Percentiles rank a stretch among this genome's conserved stretches.
These are phyloP conservation scores for Tenthredo livida DNA, from an alignment of 2,888 invertebrate species.

Conservation along the genomic window DNA sequence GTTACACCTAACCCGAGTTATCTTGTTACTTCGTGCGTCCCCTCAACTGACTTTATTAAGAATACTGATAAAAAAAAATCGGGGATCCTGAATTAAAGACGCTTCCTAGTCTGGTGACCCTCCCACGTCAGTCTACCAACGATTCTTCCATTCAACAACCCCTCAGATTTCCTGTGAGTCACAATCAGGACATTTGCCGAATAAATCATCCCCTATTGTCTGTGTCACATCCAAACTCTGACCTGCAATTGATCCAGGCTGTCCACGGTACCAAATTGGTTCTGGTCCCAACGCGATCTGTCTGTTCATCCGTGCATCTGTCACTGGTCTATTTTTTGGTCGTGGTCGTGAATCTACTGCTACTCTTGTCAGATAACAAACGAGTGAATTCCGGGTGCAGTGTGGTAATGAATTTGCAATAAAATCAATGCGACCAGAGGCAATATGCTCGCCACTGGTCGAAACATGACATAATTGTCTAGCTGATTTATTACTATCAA, in stretches of 20 bases:
- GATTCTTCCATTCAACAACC: background rate
- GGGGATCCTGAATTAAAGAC: background rate
- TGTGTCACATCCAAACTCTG: conserved; percentile 23
- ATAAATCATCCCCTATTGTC: conserved; percentile 46
- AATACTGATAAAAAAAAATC: background rate
- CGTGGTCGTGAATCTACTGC: background rate
- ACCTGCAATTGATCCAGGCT: conserved; percentile 43
- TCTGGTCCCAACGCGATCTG: conserved; percentile 14
- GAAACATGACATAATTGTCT: background rate
- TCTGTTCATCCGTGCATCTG: conserved; percentile 12
- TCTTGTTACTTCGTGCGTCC: background rate
- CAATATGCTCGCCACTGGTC: background rate
- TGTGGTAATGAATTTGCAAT: conserved; percentile 1
- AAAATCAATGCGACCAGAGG: background rate
- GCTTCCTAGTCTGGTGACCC: background rate
- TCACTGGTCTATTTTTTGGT: conserved; percentile 40
- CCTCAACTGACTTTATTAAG: background rate
- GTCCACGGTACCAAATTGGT: conserved; percentile 45
- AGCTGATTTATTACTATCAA: background rate
- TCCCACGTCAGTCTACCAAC: background rate
- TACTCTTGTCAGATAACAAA: conserved; percentile 15
- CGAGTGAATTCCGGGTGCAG: background rate
- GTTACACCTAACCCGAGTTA: background rate
- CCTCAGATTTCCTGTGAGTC: background rate
- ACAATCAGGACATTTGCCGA: conserved; percentile 12